Base-by-base conservation (phyloP, 2,888 invertebrate genomes). In the Agrotis ipsilon region DNA sequence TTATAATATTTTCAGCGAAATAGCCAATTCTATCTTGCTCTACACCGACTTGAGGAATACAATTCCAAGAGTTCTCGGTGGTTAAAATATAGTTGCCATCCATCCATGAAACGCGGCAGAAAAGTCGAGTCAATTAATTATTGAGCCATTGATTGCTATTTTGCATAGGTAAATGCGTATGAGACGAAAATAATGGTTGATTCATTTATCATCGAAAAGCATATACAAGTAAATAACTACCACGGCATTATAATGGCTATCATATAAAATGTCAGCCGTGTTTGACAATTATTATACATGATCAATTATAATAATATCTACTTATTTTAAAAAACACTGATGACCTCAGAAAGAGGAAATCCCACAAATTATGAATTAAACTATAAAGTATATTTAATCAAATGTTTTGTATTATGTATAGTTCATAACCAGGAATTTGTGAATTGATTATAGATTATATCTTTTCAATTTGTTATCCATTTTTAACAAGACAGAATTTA, bases 231-330 rank as follows among this genome's bases (percentile, higher is more conserved):
- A 51, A 49, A 49, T 72, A 45, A 27, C 52, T 60, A n/a, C 32
- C 27, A 55, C 16, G 19, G 14, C 52, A 71, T 48, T 54, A 27
- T 24, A 45, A 55, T 55, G n/a, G 27, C 46, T 52, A 72, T 66
- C 55, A 49, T 13, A 63, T 57, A 48, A 39, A 66, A 66, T 67
- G 68, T 46, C 54, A 64, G 64, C 32, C 18, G n/a, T 68, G 58
- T 67, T 71, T 64, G 55, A 68, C 54, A 49, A 64, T 46, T 48
- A 62, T 46, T 48, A 62, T 71, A 58, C 63, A 48, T 64, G 70
- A 66, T 71, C 68, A 72, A 68, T 80, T 68, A 79, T 63, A 67
- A 49, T 76, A 68, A 72, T 64, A 9, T 63, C 24, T 66, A 60
- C 24, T 68, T 72, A 72, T 80, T 72, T 68, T 67, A 51, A 73